Base-by-base conservation (phyloP, 2,888 invertebrate genomes). In the Tortricodes alternella region DNA sequence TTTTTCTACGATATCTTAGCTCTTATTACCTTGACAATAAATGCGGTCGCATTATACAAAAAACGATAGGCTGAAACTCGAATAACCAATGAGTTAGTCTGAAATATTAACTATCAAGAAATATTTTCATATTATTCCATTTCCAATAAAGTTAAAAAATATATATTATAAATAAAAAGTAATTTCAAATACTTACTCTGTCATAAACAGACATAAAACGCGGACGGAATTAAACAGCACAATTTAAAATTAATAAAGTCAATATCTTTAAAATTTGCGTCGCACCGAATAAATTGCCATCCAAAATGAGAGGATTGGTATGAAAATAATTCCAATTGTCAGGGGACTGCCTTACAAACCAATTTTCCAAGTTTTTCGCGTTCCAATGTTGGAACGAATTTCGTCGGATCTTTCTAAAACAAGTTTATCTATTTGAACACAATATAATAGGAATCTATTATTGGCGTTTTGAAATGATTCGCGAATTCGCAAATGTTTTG, bases 301-400 rank as follows among this genome's bases (percentile, higher is more conserved):
- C 62, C 51, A 56, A 53, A 46, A 62, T 61, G 61, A 62, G 60
- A 53, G 60, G 61, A 61, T 60, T 48, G 61, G 60, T 52, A 59
- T 60, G 49, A 53, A 57, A 56, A 59, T 74, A 85, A 85, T 85
- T 83, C 79, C 71, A 72, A 84, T 81, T 83, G 84, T 82, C 85
- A 70, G 71, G 83, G 79, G 83, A 81, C 73, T 76, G 73, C 79
- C 76, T 83, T 83, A 83, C 84, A 79, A 80, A 76, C 79, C 82
- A 82, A 82, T 82, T 81, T 81, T 70, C 71, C 73, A 71, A 70
- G 70, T 72, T 80, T 76, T 75, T 71, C 35, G 35, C 55, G 35
- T 65, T 63, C 48, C 44, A n/a, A n/a, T n/a, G 9, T 48, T 18
- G 15, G 24, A 24, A 27, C 13, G 58, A 56, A 58, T 35, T 48